Base-by-base conservation (phyloP, 2,113 vertebrate species). In the Spea bombifrons region DNA sequence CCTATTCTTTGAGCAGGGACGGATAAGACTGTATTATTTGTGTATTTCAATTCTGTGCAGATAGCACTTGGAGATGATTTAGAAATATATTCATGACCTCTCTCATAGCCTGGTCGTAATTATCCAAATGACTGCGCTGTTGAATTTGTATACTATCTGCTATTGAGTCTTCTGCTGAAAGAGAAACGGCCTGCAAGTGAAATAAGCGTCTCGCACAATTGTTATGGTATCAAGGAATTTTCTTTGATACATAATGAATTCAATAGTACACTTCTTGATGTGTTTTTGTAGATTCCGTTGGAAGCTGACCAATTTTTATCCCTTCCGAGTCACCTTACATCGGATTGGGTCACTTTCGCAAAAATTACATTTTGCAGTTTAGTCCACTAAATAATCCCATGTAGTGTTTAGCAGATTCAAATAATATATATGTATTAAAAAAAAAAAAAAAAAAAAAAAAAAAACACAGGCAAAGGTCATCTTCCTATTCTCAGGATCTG, bases 81-180 rank as follows among this genome's bases (percentile, higher is more conserved):
- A 44, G 61, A 79, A 71, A 73, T 73, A 79, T 12, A 79, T 73
- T 73, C 50, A 66, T 66, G 77, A 79, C 77, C 77, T 66, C 70
- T 79, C 73, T 55, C 49, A 72, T 65, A 59, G 50, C 64, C 30
- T 65, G 61, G 53, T 67, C 49, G 64, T 79, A 73, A 79, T 79
- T 79, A 73, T 47, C 61, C 4, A 64, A 57, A 71, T 73, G 63
- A 79, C 44, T 55, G 59, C 30, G 70, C 67, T 73, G 57, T 59
- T 66, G 63, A 47, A 53, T 78, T 72, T 66, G 63, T 79, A 66
- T 63, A 55, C 53, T 73, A 30, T 73, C 44, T 73, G 72, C 46
- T 79, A 45, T 55, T 73, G 77, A 73, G 63, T 66, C 69, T 72
- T 71, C 49, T n/a, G 70, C 46, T 64, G 30, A 1, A 48, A 79